A percentile compares a stretch with the other conserved stretches of the same genome.
These are phyloP conservation scores for Oligia latruncula DNA, from an alignment of 2,888 invertebrate species.

Conservation along the genomic window DNA sequence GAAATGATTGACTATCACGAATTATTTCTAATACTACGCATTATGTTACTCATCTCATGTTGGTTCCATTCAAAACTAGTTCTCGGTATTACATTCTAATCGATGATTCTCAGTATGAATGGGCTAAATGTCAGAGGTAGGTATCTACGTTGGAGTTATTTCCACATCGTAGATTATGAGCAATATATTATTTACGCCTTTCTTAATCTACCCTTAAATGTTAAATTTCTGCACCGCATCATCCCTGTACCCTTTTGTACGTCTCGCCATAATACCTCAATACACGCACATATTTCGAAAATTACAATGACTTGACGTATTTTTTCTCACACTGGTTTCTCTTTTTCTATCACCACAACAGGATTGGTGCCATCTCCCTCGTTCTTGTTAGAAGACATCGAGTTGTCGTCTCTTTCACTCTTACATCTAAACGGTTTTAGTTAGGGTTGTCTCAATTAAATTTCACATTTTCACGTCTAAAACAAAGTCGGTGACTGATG, in stretches of 20 bases:
- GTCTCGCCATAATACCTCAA: slow-evolving; percentile 11
- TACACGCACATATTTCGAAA: slow-evolving; percentile 54
- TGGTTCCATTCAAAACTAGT: slow-evolving; percentile 55
- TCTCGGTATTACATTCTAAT: slow-evolving; percentile 64
- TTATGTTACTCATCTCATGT: slow-evolving; percentile 50
- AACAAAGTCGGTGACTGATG: slow-evolving; percentile 28
- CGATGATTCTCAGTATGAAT: slow-evolving; percentile 54
- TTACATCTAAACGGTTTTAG: slow-evolving; percentile 63
- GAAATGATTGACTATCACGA: slow-evolving; percentile 7
- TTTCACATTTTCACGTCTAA: slow-evolving; percentile 26
- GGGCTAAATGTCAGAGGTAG: slow-evolving; percentile 53
- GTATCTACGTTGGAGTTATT: slow-evolving; percentile 10
- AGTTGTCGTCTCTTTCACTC: slow-evolving; percentile 67
- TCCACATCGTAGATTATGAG: slow-evolving; percentile 2
- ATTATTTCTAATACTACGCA: slow-evolving; percentile 32
- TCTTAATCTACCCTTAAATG: slow-evolving; percentile 1
- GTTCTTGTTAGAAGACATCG: slow-evolving; percentile 46
- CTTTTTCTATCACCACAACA: slow-evolving; percentile 68
- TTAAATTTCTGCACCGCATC: slow-evolving; percentile 2
- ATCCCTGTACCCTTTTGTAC: slow-evolving; percentile 10
- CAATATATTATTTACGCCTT: slow-evolving; percentile 14
- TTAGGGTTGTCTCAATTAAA: slow-evolving; percentile 63
- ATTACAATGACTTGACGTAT: slow-evolving; percentile 60
- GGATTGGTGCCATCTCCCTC: slow-evolving; percentile 69
- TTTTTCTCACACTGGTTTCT: slow-evolving; percentile 70